Base-by-base conservation (phyloP, 2,113 vertebrate genomes). In the Hylia prasina region DNA sequence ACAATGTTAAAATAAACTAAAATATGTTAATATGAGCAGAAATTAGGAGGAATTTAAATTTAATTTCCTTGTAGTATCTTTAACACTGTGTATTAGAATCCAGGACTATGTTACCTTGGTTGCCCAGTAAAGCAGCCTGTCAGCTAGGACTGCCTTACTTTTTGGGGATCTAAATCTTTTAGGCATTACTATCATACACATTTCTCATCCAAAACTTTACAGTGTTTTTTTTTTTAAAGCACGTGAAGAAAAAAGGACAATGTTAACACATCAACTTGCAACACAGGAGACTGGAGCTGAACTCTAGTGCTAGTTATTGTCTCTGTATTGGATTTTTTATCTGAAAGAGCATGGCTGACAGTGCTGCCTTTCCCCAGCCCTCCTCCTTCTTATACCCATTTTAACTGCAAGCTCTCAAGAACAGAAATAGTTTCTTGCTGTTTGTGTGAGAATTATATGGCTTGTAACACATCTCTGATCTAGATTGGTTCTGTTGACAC, bases 401-500 rank as follows among this genome's bases (percentile, higher is more conserved):
- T 72, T 40, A 58, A 42, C 4, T 54, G 19, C 44, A 77, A 87
- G 2, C 7, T 54, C 48, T 87, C 54, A 57, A 65, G 40, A 66
- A 21, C 9, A 63, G 15, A 72, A 70, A 63, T 11, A 17, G 3
- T 81, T 66, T 76, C 28, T 87, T n/a, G 9, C 25, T 76, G 0
- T 28, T 23, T 75, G 4, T n/a, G 11, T 58, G 35, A 66, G 75
- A 71, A 35, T 65, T 20, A 35, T 2, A 21, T 7, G 3, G 17
- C 53, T 75, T 88, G 11, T 48, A 65, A 33, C 19, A 70, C 40
- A 82, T 14, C 5, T 64, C 35, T 71, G 30, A 35, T 35, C 39
- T 61, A n/a, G 65, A 12, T 14, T 24, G 11, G 12, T 70, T 16
- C 22, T 1, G 0, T 2, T 73, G 24, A 24, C 22, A 18, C 7